Conservation (phyloP, 2,113 vertebrate genomes). For the Nycticebus coucang region DNA sequence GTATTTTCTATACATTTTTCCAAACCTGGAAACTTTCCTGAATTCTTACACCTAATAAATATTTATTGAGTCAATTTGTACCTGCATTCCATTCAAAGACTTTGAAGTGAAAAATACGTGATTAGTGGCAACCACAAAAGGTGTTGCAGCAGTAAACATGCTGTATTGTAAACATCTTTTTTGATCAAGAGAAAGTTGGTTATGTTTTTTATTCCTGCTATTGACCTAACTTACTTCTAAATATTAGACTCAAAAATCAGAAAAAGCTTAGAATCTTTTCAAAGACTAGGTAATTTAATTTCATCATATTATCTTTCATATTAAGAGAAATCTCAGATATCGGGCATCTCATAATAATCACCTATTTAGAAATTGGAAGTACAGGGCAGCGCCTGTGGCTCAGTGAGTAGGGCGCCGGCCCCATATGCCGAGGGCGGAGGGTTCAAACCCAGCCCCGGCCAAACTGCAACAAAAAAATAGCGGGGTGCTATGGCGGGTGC, state of each 20-base stretch:
- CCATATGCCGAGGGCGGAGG: too few species aligned
- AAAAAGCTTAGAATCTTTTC: constrained; percentile 21
- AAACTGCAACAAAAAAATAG: too few species aligned
- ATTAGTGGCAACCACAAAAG: constrained; percentile 38
- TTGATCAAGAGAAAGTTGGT: constrained; percentile 26
- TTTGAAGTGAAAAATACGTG: constrained; percentile 29
- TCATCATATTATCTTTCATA: neutral
- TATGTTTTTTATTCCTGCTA: neutral
- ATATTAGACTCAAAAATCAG: constrained; percentile 19
- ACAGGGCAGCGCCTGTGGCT: too few species aligned
- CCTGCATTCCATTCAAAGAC: constrained; percentile 8
- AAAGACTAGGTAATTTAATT: constrained; percentile 27
- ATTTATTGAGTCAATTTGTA: neutral
- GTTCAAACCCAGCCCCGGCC: too few species aligned
- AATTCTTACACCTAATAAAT: constrained; percentile 24
- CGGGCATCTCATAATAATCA: neutral
- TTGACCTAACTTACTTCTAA: constrained; percentile 29
- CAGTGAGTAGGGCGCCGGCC: too few species aligned
- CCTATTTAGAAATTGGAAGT: constrained; percentile 14
- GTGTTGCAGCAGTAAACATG: neutral
- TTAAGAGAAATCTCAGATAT: constrained; percentile 26
- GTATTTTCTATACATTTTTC: neutral
- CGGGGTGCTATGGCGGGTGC: too few species aligned
- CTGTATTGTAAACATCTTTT: constrained; percentile 37
- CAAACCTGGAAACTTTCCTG: neutral